These are phyloP conservation scores for Poeciliopsis gracilis DNA, from an alignment of 2,797 vertebrate genomes.

Conservation along the genomic window DNA sequence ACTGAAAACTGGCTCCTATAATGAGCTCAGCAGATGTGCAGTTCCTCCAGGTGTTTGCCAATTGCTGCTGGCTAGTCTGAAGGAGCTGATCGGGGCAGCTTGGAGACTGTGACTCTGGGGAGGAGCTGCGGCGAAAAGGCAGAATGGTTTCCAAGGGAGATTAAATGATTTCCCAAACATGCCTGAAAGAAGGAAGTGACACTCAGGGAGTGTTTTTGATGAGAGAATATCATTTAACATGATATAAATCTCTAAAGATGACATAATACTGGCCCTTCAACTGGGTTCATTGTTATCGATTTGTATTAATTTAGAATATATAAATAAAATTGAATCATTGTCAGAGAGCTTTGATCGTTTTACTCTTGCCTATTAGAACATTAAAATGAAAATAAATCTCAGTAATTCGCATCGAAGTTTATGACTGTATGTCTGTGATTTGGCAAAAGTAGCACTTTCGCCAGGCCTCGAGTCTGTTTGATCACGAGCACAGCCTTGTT, in stretches of 20 bases:
- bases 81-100: too few species aligned
- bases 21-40: too few species aligned
- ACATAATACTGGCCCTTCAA: neutral
- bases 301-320: neutral
- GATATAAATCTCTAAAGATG: too few species aligned
- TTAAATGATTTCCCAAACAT: too few species aligned
- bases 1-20: too few species aligned
- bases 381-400: neutral
- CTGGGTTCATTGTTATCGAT: neutral
- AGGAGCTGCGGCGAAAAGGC: neutral
- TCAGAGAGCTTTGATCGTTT: neutral
- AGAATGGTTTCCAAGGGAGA: too few species aligned
- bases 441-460: neutral
- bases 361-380: neutral
- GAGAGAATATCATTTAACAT: too few species aligned
- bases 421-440: neutral
- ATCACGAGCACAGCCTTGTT: constrained; percentile 34
- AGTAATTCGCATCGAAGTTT: neutral
- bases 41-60: too few species aligned
- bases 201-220: too few species aligned
- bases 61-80: too few species aligned
- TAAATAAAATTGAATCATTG: neutral
- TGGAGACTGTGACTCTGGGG: too few species aligned
- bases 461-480: constrained; percentile 7
- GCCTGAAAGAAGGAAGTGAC: too few species aligned